Conservation (phyloP, 2,797 vertebrate species). For the Microchirus variegatus region DNA sequence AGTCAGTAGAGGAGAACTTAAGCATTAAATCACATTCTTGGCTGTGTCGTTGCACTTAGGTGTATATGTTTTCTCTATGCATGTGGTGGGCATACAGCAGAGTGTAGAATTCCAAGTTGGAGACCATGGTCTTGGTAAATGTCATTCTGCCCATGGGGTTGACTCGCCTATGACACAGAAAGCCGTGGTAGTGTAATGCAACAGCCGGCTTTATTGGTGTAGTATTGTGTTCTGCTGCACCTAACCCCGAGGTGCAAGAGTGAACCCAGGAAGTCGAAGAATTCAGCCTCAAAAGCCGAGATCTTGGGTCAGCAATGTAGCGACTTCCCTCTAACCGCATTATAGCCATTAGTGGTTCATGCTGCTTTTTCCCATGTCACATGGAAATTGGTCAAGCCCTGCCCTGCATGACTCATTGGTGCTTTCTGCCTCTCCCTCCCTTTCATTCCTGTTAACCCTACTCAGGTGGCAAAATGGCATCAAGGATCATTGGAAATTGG, state of each 20-base stretch:
- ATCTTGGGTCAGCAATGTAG: conserved; percentile 82
- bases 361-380: conserved; percentile 78
- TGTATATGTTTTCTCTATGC: conserved; percentile 28
- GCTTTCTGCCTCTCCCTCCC: conserved; percentile 40
- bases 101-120: conserved; percentile 47
- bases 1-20: conserved; percentile 18
- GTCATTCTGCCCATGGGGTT: conserved; percentile 72
- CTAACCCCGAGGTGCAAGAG: conserved; percentile 59
- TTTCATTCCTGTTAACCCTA: conserved; percentile 63
- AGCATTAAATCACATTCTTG: conserved; percentile 40
- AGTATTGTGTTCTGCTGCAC: conserved; percentile 44
- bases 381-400: conserved; percentile 80
- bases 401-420: conserved; percentile 67
- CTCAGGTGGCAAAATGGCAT: conserved; percentile 64
- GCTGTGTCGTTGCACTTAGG: conserved; percentile 15
- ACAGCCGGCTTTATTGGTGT: conserved; percentile 43
- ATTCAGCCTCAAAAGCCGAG: conserved; percentile 68
- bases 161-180: conserved; percentile 57
- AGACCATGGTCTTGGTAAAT: conserved; percentile 82
- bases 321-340: conserved; percentile 82
- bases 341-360: conserved; percentile 81
- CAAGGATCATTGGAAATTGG: conserved; percentile 49
- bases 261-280: conserved; percentile 58
- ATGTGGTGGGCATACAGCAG: conserved; percentile 26
- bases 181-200: conserved; percentile 48